Evolutionary conservation across 2,113 vertebrate species (phyloP).

Genomic region (Charina bottae): DNA sequence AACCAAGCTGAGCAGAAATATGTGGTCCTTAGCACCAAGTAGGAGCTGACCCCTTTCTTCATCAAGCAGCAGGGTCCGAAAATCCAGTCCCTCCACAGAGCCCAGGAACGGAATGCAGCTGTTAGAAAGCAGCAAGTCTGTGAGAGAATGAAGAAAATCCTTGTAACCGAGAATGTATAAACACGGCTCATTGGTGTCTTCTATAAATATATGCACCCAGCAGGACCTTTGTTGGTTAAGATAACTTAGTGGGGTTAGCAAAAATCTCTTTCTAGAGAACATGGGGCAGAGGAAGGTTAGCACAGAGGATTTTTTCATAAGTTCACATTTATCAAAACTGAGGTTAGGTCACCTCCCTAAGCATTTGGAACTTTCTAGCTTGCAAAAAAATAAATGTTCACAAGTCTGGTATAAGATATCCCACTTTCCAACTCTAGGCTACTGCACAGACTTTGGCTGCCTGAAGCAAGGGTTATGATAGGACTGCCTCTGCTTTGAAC

Average conservation of each 20-base stretch:
- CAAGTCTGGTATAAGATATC: no score
- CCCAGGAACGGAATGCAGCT: constrained; percentile 88
- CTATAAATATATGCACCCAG: constrained; percentile 57
- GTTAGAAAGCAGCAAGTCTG: constrained; percentile 90
- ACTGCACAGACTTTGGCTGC: no score
- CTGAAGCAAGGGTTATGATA: neutral
- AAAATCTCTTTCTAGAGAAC: constrained; percentile 25
- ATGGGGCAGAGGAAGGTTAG: neutral
- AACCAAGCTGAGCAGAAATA: constrained; percentile 89
- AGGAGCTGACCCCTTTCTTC: constrained; percentile 90
- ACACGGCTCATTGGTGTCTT: constrained; percentile 49
- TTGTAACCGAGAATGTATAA: constrained; percentile 64
- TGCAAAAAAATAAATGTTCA: neutral
- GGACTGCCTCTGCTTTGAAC: neutral
- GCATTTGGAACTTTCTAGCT: neutral
- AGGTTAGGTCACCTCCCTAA: neutral
- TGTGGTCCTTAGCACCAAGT: constrained; percentile 88
- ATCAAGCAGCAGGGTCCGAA: constrained; percentile 91
- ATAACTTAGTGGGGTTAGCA: constrained; percentile 17
- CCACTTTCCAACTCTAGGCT: no score
- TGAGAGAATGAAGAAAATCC: constrained; percentile 60
- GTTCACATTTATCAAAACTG: neutral
- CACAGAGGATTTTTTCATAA: constrained; percentile 13
- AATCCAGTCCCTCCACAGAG: constrained; percentile 85
- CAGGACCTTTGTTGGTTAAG: constrained; percentile 31